Evolutionary conservation across 2,113 vertebrate species (phyloP), one percentile per base, ranked within the genome.

Genomic region (Tetraodon nigroviridis): DNA sequence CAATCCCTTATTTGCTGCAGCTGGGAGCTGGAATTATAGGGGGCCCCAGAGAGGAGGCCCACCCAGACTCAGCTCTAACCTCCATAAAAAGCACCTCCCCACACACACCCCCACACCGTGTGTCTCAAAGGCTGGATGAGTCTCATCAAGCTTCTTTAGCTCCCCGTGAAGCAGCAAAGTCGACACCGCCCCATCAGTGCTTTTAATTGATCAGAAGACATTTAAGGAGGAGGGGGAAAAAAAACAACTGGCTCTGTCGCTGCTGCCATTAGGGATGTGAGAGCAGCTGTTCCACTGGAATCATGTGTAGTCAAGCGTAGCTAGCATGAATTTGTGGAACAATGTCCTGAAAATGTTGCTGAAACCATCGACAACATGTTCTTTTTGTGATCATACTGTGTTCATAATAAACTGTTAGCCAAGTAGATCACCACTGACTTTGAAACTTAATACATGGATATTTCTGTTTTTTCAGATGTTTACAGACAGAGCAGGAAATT

Each of bases 131-230:
- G 63, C 72, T 70, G 76, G 77, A 69, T 58, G 78, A 76, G 63
- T 81, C 78, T 80, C 76, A 68, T 84, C 80, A 79, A 75, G 78
- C 78, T 75, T 70, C 67, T 82, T 84, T 75, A 72, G 73, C 71
- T 69, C 64, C 72, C 70, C 20, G 3, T 69, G 69, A 81, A 71
- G 66, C 64, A 60, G 64, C 51, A 69, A 60, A 70, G 64, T 64
- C 78, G 79, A 60, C 85, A 79, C 69, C 68, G 60, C 79, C 71
- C 73, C 59, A 57, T 77, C 78, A 61, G 49, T 59, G 79, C 80
- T 78, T 73, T 81, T 84, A 86, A 87, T 81, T 85, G 75, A 86
- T 88, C 77, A 72, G 58, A 77, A 80, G 75, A 74, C 69, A 67
- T 85, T 76, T 68, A 75, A 82, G 49, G 60, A 50, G 75, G 64